phyloP scores from a whole-genome alignment of 2,797 vertebrate genomes.

The Pygocentrus nattereri region DNA sequence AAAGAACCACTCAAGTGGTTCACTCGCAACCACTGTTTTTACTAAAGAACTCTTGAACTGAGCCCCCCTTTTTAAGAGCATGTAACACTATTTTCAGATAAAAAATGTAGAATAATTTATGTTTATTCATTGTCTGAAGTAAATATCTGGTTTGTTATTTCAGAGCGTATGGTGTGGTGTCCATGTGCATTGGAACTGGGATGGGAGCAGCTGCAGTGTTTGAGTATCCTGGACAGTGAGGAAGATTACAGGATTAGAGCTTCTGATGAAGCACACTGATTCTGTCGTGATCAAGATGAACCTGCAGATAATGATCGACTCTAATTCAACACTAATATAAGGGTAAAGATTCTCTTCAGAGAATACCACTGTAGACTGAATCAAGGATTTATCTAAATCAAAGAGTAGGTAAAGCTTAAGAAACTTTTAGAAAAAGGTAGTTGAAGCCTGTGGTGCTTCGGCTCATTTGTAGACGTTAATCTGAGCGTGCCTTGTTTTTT shows the following conservation, averaged over 20 bases:
- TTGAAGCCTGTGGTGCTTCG: neutral
- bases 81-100: no score
- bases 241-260: neutral
- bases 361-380: neutral
- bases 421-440: neutral
- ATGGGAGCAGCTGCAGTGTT: constrained; percentile 93
- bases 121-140: neutral
- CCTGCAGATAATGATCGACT: constrained; percentile 10
- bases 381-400: neutral
- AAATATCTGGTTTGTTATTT: constrained; percentile 29
- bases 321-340: constrained; percentile 19
- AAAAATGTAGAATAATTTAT: no score
- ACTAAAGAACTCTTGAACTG: no score
- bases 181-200: constrained; percentile 94
- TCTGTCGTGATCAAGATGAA: neutral
- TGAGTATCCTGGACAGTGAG: constrained; percentile 77
- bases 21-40: no score
- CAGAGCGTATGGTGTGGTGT: constrained; percentile 90
- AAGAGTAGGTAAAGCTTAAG: neutral
- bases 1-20: no score
- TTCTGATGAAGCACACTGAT: constrained; percentile 1
- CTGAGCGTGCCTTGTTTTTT: neutral
- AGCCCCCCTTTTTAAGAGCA: no score
- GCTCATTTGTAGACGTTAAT: neutral
- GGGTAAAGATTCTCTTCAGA: neutral